These are phyloP conservation scores for Pantherophis alleghaniensis DNA, from an alignment of 2,797 vertebrate species.

Conservation along the genomic window DNA sequence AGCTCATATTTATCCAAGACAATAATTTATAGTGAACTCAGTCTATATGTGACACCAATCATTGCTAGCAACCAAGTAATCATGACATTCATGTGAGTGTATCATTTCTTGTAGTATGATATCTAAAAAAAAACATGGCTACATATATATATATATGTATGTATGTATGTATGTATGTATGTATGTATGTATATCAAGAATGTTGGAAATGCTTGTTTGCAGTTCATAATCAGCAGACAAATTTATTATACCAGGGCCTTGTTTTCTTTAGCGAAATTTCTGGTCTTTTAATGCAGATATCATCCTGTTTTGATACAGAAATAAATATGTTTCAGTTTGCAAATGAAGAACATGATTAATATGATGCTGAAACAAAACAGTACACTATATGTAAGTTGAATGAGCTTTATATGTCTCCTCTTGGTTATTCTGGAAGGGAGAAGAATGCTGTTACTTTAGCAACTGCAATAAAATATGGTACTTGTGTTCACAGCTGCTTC, in stretches of 20 bases:
- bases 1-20: not conserved
- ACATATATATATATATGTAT: not conserved
- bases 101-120: not conserved
- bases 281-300: not conserved
- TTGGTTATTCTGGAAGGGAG: conserved; percentile 8
- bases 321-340: conserved; percentile 3
- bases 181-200: not conserved
- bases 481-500: not conserved
- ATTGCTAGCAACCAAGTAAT: not conserved
- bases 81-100: not conserved
- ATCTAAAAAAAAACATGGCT: not conserved
- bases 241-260: not conserved
- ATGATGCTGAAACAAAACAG: conserved; percentile 33
- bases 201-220: not conserved
- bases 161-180: too few species aligned
- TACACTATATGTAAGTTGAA: not conserved
- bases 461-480: conserved; percentile 24
- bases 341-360: conserved; percentile 44
- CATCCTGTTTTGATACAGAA: conserved; percentile 24
- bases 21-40: not conserved
- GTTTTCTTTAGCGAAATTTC: conserved; percentile 5
- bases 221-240: not conserved
- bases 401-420: conserved; percentile 34
- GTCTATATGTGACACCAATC: not conserved
- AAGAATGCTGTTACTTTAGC: not conserved